phyloP scores from a whole-genome alignment of 2,797 vertebrate species.

The Ctenopoma kingsleyae region DNA sequence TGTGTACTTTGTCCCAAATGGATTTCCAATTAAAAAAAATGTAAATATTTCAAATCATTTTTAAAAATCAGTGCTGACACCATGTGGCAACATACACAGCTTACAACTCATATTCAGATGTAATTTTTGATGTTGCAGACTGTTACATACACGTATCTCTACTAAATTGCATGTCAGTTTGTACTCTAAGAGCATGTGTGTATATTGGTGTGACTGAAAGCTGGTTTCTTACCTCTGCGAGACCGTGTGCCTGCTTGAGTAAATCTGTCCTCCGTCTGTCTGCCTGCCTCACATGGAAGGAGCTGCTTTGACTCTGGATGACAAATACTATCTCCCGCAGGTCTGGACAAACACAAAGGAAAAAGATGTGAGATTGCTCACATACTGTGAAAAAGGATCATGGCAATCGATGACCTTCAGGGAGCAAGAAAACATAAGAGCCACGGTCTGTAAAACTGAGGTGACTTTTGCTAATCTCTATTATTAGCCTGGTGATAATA shows the following conservation, averaged over 20 bases:
- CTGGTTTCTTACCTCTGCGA: constrained; percentile 86
- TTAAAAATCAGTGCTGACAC: constrained; percentile 56
- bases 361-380: constrained; percentile 52
- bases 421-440: constrained; percentile 58
- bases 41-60: background rate
- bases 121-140: background rate
- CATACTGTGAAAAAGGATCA: constrained; percentile 49
- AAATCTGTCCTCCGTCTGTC: constrained; percentile 86
- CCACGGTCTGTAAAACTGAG: constrained; percentile 44
- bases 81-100: constrained; percentile 44
- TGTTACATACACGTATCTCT: background rate
- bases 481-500: constrained; percentile 66
- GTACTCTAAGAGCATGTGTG: background rate
- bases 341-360: constrained; percentile 84
- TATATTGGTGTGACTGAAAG: constrained; percentile 8
- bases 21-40: constrained; percentile 1
- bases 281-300: constrained; percentile 91
- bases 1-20: constrained; percentile 6
- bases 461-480: constrained; percentile 70
- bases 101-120: constrained; percentile 7
- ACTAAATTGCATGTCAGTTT: background rate
- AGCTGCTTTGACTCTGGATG: constrained; percentile 96
- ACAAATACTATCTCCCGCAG: constrained; percentile 92
- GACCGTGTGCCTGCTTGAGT: constrained; percentile 85
- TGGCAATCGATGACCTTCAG: constrained; percentile 70